phyloP scores from a whole-genome alignment of 2,888 invertebrate species.

The Troglohyphantes excavatus region DNA sequence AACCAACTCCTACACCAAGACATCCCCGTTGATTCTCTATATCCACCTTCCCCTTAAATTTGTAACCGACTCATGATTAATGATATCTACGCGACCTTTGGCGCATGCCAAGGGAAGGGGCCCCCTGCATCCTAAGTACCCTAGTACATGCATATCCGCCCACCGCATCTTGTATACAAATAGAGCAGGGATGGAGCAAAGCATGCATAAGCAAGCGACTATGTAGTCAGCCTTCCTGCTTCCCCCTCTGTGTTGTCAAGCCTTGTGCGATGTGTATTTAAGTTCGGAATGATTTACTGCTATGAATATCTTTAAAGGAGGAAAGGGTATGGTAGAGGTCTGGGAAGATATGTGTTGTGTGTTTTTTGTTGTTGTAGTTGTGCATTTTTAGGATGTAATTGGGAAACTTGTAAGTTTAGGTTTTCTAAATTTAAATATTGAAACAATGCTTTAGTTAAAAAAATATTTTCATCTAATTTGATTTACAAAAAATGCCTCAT shows the following conservation, averaged over 20 bases:
- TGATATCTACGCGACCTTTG: constrained; percentile 56
- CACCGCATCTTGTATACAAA: constrained; percentile 50
- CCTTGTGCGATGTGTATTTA: constrained; percentile 10
- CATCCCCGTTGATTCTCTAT: constrained; percentile 29
- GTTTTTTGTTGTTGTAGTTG: too few relatives aligned
- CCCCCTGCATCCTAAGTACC: constrained; percentile 37
- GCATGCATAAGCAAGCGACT: constrained; percentile 46
- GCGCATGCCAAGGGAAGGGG: constrained; percentile 9
- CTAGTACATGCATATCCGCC: constrained; percentile 31
- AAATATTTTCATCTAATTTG: too few relatives aligned
- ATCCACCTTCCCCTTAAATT: constrained; percentile 64
- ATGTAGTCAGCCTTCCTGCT: constrained; percentile 17
- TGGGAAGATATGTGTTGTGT: background rate
- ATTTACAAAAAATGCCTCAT: too few relatives aligned
- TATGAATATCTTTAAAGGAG: background rate
- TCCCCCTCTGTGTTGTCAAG: constrained; percentile 20
- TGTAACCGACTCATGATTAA: constrained; percentile 71
- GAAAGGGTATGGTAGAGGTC: background rate
- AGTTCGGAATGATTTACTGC: constrained; percentile 12
- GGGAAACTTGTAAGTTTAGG: too few relatives aligned
- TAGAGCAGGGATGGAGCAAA: constrained; percentile 3
- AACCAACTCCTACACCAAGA: background rate
- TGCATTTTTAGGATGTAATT: background rate
- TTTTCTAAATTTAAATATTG: too few relatives aligned
- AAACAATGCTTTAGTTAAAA: too few relatives aligned